phyloP scores from a whole-genome alignment of 2,888 invertebrate species.

The Hydriomena furcata region DNA sequence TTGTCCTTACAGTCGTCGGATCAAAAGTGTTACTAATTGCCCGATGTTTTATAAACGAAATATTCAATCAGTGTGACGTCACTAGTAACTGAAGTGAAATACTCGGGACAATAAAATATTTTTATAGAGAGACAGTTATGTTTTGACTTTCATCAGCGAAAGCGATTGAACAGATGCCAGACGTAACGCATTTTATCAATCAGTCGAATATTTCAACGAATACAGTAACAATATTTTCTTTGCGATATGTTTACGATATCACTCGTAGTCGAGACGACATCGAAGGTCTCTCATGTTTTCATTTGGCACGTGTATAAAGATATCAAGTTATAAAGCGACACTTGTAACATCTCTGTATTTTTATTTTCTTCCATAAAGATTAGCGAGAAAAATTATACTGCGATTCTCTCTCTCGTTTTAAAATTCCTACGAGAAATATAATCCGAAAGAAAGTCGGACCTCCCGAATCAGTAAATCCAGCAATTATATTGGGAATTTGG shows the following conservation, averaged over 20 bases:
- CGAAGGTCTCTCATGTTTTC: slow-evolving; percentile 51
- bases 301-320: slow-evolving; percentile 65
- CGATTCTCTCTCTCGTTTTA: slow-evolving; percentile 43
- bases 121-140: slow-evolving; percentile 42
- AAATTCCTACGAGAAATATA: slow-evolving; percentile 33
- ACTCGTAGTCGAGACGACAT: slow-evolving; percentile 49
- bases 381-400: slow-evolving; percentile 48
- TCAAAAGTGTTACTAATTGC: slow-evolving; percentile 37
- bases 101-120: slow-evolving; percentile 34
- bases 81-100: slow-evolving; percentile 28
- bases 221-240: slow-evolving; percentile 67
- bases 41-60: slow-evolving; percentile 25
- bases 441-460: slow-evolving; percentile 32
- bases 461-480: slow-evolving; percentile 38
- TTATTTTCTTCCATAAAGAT: slow-evolving; percentile 52
- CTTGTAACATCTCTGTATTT: slow-evolving; percentile 49
- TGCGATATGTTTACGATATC: slow-evolving; percentile 64
- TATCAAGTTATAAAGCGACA: slow-evolving; percentile 58
- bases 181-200: slow-evolving; percentile 65
- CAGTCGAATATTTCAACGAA: slow-evolving; percentile 57
- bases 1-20: slow-evolving; percentile 32
- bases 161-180: slow-evolving; percentile 64
- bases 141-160: slow-evolving; percentile 70
- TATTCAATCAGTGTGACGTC: slow-evolving; percentile 23
- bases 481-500: slow-evolving; percentile 43